Conservation (phyloP, 2,797 vertebrate genomes). For the Syngnathus acus region DNA sequence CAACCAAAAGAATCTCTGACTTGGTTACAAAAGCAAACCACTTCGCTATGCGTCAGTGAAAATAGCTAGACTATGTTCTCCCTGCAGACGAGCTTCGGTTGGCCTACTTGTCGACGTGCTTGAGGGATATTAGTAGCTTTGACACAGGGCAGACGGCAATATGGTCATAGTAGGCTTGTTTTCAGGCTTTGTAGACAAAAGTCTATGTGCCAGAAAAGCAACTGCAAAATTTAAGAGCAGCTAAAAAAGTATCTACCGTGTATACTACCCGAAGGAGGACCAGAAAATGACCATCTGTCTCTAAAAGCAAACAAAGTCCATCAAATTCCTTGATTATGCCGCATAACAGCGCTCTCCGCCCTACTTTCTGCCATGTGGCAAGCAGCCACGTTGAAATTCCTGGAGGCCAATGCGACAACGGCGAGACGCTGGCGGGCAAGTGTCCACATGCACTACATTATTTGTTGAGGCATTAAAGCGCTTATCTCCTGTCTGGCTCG, state of each 20-base stretch:
- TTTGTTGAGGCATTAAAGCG: constrained; percentile 68
- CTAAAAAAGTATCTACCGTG: neutral
- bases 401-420: constrained; percentile 62
- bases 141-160: neutral
- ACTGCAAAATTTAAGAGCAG: neutral
- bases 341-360: constrained; percentile 30
- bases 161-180: neutral
- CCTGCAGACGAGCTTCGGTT: neutral
- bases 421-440: constrained; percentile 53
- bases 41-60: neutral
- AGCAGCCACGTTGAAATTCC: constrained; percentile 56
- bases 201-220: neutral
- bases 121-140: neutral
- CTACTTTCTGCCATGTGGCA: constrained; percentile 32
- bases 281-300: neutral
- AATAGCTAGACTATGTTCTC: neutral
- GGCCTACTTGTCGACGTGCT: neutral
- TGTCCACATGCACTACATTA: constrained; percentile 60
- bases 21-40: neutral
- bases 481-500: constrained; percentile 70
- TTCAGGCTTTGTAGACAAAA: neutral
- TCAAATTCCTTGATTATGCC: neutral
- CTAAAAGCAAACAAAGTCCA: neutral
- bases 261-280: neutral
- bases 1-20: neutral